Conservation (phyloP, 2,888 invertebrate genomes). For the Craniophora ligustri region DNA sequence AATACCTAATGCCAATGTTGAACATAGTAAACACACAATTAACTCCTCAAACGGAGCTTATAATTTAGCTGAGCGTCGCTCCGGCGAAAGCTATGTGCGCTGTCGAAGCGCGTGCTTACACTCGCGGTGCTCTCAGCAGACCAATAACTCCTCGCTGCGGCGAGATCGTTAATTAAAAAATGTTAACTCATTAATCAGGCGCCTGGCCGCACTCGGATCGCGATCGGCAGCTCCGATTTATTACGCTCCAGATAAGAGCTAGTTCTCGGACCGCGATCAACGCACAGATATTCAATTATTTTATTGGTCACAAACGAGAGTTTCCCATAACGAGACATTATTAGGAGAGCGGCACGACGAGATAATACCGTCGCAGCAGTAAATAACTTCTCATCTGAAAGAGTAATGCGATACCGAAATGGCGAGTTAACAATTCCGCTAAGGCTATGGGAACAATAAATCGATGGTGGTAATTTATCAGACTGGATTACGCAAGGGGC, state of each 20-base stretch:
- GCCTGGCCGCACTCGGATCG: slow-evolving; percentile 66
- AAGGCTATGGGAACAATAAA: slow-evolving; percentile 51
- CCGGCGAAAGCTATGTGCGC: slow-evolving; percentile 62
- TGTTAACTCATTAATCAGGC: slow-evolving; percentile 76
- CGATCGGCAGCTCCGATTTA: slow-evolving; percentile 74
- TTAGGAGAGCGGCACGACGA: slow-evolving; percentile 48
- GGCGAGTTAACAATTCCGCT: slow-evolving; percentile 48
- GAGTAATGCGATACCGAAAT: slow-evolving; percentile 45
- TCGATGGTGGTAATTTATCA: slow-evolving; percentile 56
- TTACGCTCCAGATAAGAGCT: slow-evolving; percentile 75
- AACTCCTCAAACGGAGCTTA: slow-evolving; percentile 66
- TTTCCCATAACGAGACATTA: slow-evolving; percentile 62
- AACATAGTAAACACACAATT: slow-evolving; percentile 76
- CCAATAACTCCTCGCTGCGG: slow-evolving; percentile 63
- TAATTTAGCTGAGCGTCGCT: slow-evolving; percentile 68
- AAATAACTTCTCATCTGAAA: slow-evolving; percentile 50
- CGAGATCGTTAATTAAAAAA: slow-evolving; percentile 77
- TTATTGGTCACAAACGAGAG: slow-evolving; percentile 62
- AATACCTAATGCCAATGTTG: slow-evolving; percentile 68
- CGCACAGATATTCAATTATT: slow-evolving; percentile 64
- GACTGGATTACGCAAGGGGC: slow-evolving; percentile 52
- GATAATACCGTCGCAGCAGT: slow-evolving; percentile 43
- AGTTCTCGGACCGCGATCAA: slow-evolving; percentile 56
- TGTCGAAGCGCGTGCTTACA: slow-evolving; percentile 54
- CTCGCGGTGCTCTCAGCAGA: slow-evolving; percentile 54